Conservation (phyloP, 2,113 vertebrate species). For the Chamaea fasciata region DNA sequence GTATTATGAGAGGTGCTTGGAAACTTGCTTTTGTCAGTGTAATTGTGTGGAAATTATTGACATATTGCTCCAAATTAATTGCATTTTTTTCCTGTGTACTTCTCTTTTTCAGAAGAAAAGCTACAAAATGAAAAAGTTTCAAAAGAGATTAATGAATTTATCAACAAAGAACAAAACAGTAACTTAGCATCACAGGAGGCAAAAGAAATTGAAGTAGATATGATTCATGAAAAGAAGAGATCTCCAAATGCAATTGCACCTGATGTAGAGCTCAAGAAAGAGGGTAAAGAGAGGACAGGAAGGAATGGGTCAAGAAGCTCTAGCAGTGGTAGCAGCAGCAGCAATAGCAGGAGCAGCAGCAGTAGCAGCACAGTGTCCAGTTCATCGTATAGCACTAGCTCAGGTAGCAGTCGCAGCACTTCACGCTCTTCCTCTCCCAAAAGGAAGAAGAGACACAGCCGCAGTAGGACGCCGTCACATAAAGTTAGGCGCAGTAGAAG, state of each 20-base stretch:
- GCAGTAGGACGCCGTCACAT: constrained; percentile 75
- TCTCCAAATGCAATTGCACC: constrained; percentile 80
- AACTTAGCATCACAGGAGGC: constrained; percentile 82
- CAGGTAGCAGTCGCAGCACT: constrained; percentile 86
- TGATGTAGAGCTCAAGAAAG: constrained; percentile 79
- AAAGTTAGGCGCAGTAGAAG: constrained; percentile 84
- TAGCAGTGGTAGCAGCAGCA: constrained; percentile 85
- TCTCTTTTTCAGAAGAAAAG: constrained; percentile 82
- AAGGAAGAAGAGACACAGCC: constrained; percentile 83
- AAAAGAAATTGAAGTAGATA: constrained; percentile 85
- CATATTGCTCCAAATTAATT: neutral
- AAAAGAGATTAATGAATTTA: constrained; percentile 87
- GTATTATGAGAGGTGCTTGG: neutral
- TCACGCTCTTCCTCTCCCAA: constrained; percentile 88
- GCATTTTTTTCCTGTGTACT: neutral
- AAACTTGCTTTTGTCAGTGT: neutral
- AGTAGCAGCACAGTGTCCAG: constrained; percentile 85
- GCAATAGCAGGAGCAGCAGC: constrained; percentile 83
- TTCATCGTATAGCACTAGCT: constrained; percentile 88
- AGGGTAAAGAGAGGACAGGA: constrained; percentile 80
- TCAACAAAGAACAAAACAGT: constrained; percentile 82
- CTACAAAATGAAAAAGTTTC: constrained; percentile 81
- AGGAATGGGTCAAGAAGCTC: constrained; percentile 81
- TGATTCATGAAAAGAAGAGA: constrained; percentile 86
- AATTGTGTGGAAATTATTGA: neutral